phyloP scores from a whole-genome alignment of 2,113 vertebrate genomes.

The Sander vitreus region DNA sequence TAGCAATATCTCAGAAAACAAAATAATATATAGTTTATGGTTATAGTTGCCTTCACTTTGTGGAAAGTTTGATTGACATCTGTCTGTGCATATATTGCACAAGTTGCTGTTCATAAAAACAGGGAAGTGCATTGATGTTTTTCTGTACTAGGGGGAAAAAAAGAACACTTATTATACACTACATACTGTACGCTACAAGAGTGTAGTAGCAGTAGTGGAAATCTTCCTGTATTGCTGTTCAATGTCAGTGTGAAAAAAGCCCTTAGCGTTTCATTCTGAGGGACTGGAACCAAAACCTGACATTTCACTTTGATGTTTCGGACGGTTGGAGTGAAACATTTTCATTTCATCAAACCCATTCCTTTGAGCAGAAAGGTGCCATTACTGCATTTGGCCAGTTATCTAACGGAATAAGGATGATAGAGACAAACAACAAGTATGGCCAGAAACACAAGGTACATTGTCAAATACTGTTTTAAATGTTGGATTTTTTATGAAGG shows the following conservation, averaged over 20 bases:
- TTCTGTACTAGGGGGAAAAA: background rate
- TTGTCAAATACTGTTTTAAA: constrained; percentile 11
- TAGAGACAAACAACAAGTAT: background rate
- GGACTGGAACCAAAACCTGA: background rate
- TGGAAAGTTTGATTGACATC: too few relatives aligned
- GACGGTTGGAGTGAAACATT: background rate
- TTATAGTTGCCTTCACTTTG: too few relatives aligned
- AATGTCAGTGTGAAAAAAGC: background rate
- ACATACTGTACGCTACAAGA: background rate
- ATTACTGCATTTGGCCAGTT: background rate
- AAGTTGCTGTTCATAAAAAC: too few relatives aligned
- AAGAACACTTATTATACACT: background rate
- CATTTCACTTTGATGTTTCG: constrained; percentile 8
- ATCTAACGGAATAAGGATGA: constrained; percentile 1
- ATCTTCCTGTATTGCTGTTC: background rate
- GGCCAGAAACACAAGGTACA: background rate
- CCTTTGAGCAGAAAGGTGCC: background rate
- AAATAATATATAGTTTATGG: too few relatives aligned
- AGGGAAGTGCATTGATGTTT: background rate
- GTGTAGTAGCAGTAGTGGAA: background rate
- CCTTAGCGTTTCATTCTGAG: background rate
- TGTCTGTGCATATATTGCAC: too few relatives aligned
- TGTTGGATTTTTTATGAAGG: background rate
- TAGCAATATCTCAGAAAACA: too few relatives aligned
- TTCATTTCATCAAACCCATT: background rate